Conservation (phyloP, 1,140 invertebrate species). For the Harlomillsia oculata region DNA sequence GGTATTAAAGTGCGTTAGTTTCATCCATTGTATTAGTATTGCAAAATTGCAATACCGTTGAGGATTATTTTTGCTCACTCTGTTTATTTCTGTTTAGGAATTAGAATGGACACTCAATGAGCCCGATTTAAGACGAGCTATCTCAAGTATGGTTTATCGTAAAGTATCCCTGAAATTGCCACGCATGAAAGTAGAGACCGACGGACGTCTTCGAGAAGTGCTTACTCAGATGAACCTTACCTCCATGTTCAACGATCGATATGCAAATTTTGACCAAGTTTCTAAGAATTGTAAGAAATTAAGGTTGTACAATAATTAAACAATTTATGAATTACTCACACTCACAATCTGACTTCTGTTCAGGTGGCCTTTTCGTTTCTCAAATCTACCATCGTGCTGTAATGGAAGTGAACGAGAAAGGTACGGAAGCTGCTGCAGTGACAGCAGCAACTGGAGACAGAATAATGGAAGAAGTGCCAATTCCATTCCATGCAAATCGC, state of each 20-base stretch:
- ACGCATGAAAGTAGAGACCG: conserved; percentile 54
- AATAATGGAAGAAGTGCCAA: conserved; percentile 20
- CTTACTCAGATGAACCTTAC: conserved; percentile 48
- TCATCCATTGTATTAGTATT: conserved; percentile 18
- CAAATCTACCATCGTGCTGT: conserved; percentile 40
- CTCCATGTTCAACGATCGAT: conserved; percentile 49
- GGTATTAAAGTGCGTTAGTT: conserved; percentile 2
- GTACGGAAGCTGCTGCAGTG: conserved; percentile 42
- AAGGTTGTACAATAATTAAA: too few species aligned
- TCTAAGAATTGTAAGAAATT: conserved; percentile 11
- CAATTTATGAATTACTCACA: too few species aligned
- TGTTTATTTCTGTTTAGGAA: conserved; percentile 36
- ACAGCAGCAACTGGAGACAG: conserved; percentile 35
- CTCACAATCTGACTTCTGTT: background rate
- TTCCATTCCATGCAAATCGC: conserved; percentile 29
- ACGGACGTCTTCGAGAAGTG: conserved; percentile 45
- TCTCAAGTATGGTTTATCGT: conserved; percentile 24
- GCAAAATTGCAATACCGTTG: too few species aligned
- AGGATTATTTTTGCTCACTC: too few species aligned
- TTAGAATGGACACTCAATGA: conserved; percentile 47
- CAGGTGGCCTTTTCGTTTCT: conserved; percentile 21
- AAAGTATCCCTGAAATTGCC: conserved; percentile 52
- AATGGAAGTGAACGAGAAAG: conserved; percentile 43
- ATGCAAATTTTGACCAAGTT: conserved; percentile 50
- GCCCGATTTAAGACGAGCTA: conserved; percentile 40